A percentile compares a stretch with the other conserved stretches of the same genome.
phyloP scores from a whole-genome alignment of 2,113 vertebrate species.

The Aramus guarauna region DNA sequence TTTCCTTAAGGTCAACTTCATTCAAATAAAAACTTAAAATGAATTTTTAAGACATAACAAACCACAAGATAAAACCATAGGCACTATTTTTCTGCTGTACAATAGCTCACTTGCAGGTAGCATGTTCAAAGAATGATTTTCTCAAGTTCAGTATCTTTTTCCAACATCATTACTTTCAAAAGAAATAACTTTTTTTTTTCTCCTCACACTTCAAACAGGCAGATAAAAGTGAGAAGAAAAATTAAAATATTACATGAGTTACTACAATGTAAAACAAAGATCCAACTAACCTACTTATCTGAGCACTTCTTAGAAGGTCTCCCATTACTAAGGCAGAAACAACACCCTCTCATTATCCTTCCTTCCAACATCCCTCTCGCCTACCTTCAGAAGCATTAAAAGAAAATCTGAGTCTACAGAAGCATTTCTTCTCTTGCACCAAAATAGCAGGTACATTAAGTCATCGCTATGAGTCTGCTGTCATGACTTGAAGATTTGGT shows the following conservation, averaged over 20 bases:
- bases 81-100: background rate
- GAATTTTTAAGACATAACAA: background rate
- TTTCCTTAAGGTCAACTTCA: background rate
- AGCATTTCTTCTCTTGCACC: background rate
- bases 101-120: background rate
- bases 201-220: background rate
- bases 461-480: background rate
- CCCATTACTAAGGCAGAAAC: background rate
- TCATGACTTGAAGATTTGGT: background rate
- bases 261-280: background rate
- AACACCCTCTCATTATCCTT: background rate
- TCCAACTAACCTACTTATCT: background rate
- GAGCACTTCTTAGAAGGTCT: background rate
- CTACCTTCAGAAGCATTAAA: background rate
- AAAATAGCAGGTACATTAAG: background rate
- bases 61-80: fast-evolving
- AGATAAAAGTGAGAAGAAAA: background rate
- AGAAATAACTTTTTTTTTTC: background rate
- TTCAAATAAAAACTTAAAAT: background rate
- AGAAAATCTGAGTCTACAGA: background rate
- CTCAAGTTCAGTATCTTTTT: background rate
- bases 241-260: slow-evolving; percentile 4
- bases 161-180: background rate
- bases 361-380: background rate
- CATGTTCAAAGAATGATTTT: background rate